Evolutionary conservation across 2,113 vertebrate genomes (phyloP).

Genomic region (Coracopsis vasa): DNA sequence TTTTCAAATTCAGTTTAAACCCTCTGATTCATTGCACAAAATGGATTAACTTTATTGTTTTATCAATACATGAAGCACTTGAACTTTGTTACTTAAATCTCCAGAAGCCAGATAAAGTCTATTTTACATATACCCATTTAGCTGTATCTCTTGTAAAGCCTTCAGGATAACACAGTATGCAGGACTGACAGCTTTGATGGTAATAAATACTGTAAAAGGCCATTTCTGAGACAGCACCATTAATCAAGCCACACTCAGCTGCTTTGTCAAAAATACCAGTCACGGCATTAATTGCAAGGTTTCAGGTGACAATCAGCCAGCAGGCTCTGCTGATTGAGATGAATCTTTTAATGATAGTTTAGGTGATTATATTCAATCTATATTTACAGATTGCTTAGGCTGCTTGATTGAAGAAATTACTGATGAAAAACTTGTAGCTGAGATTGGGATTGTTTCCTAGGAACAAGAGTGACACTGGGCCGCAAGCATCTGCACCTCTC

Average conservation of each 20-base stretch:
- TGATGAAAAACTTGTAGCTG: not conserved
- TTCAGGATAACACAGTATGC: not conserved
- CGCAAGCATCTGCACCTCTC: not conserved
- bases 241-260: conserved; percentile 1
- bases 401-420: not conserved
- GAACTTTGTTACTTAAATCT: not conserved
- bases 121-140: not conserved
- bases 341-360: conserved; percentile 10
- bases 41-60: not conserved
- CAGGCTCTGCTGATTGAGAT: conserved; percentile 10
- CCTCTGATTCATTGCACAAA: not conserved
- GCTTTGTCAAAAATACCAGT: conserved; percentile 17
- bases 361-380: not conserved
- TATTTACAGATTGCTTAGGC: conserved; percentile 16
- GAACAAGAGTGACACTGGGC: not conserved
- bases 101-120: not conserved
- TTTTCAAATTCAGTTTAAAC: not conserved
- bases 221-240: not conserved
- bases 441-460: not conserved
- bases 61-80: not conserved
- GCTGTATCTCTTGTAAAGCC: not conserved
- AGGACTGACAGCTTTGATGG: not conserved
- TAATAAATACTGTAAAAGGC: not conserved
- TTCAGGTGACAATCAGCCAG: conserved; percentile 21
- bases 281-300: conserved; percentile 19